Evolutionary conservation across 2,797 vertebrate species (phyloP).

Genomic region (Ctenopoma multispine): DNA sequence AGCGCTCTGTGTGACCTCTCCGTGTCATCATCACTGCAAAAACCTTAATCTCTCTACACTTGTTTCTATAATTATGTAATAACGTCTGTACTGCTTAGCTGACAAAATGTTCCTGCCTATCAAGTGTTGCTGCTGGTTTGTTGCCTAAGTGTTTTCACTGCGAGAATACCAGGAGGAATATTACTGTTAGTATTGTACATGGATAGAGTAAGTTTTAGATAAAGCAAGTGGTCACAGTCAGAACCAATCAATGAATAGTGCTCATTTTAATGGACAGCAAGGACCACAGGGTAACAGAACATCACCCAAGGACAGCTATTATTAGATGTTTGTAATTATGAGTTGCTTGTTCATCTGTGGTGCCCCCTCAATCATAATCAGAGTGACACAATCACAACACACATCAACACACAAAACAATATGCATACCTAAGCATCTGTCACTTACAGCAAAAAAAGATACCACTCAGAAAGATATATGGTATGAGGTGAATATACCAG

Average conservation of each 20-base stretch:
- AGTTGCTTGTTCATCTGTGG: constrained; percentile 44
- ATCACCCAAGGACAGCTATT: constrained; percentile 68
- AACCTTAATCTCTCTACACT: constrained; percentile 2
- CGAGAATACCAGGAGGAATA: not conserved
- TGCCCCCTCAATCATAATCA: constrained; percentile 60
- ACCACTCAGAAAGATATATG: too few relatives aligned
- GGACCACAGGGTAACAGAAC: constrained; percentile 25
- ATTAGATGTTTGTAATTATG: constrained; percentile 61
- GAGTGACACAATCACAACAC: constrained; percentile 46
- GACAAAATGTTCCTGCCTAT: not conserved
- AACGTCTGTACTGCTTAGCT: not conserved
- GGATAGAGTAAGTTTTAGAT: constrained; percentile 8
- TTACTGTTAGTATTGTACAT: not conserved
- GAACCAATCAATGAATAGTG: constrained; percentile 45
- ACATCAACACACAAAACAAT: constrained; percentile 23
- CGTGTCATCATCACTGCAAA: constrained; percentile 24
- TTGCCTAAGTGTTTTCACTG: not conserved
- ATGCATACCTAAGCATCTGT: constrained; percentile 16
- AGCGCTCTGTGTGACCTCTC: constrained; percentile 1
- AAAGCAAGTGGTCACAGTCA: constrained; percentile 39
- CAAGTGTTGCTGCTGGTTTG: not conserved
- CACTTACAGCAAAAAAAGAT: not conserved
- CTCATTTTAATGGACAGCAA: constrained; percentile 59
- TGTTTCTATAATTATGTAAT: not conserved
- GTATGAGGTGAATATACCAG: too few relatives aligned